A percentile compares a stretch with the other conserved stretches of the same genome.
These are phyloP conservation scores for Lineus longissimus DNA, from an alignment of 1,140 invertebrate species.

Conservation along the genomic window DNA sequence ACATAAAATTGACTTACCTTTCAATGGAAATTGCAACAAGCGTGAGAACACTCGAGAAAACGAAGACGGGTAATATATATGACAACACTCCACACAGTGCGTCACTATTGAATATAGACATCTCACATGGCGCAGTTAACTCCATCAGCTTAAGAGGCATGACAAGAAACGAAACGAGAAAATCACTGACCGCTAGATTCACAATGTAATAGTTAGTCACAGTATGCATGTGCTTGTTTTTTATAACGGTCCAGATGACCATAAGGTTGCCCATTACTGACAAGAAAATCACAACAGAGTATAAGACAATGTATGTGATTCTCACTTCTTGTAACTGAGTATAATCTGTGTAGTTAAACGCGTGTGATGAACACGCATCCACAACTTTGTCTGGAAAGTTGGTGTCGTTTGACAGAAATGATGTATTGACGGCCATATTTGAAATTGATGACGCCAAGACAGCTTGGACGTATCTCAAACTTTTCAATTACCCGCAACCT, in stretches of 20 bases:
- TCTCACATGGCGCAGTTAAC: slow-evolving; percentile 50
- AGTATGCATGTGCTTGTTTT: slow-evolving; percentile 56
- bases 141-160: slow-evolving; percentile 57
- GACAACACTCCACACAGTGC: slow-evolving; percentile 49
- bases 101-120: slow-evolving; percentile 49
- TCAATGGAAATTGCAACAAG: slow-evolving; percentile 57
- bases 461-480: no score
- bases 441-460: neutral
- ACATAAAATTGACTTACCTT: slow-evolving; percentile 46
- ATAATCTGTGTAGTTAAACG: slow-evolving; percentile 30
- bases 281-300: slow-evolving; percentile 48
- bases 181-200: slow-evolving; percentile 55
- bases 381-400: neutral
- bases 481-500: no score
- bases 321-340: slow-evolving; percentile 36
- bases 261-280: slow-evolving; percentile 47
- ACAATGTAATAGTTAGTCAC: slow-evolving; percentile 59
- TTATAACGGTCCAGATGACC: slow-evolving; percentile 45
- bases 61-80: slow-evolving; percentile 54
- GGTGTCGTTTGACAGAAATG: neutral
- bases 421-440: neutral
- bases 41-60: slow-evolving; percentile 54
- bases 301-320: slow-evolving; percentile 39
- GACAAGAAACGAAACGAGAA: slow-evolving; percentile 55
- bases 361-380: neutral